Conservation (phyloP, 2,797 vertebrate species). For the Darevskia mixta region DNA sequence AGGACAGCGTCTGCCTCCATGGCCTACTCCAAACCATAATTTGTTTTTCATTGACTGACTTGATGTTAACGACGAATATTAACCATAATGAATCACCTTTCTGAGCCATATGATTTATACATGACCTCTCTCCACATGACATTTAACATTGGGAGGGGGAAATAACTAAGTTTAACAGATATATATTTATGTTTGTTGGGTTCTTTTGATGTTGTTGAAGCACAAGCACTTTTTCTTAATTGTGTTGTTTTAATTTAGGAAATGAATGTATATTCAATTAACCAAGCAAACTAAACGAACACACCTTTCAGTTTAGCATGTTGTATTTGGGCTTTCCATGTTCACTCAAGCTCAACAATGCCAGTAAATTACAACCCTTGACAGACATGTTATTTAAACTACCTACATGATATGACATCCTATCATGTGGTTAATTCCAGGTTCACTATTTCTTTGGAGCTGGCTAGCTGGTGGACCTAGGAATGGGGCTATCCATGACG, state of each 20-base stretch:
- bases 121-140: not conserved
- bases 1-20: conserved; percentile 21
- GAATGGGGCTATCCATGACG: not conserved
- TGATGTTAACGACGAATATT: conserved; percentile 34
- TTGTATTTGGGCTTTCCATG: not conserved
- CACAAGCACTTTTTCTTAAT: not conserved
- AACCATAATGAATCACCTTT: conserved; percentile 24
- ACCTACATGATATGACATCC: too few species aligned
- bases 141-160: not conserved
- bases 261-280: not conserved
- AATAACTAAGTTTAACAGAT: not conserved
- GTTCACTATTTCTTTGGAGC: too few species aligned
- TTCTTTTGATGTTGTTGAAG: conserved; percentile 15
- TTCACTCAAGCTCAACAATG: not conserved
- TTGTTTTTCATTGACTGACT: conserved; percentile 35
- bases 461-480: too few species aligned
- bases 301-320: not conserved
- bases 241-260: not conserved
- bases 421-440: too few species aligned
- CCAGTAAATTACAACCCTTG: not conserved
- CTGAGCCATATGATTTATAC: conserved; percentile 21
- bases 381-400: too few species aligned
- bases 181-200: not conserved
- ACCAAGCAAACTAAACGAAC: too few species aligned
- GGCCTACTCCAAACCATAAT: conserved; percentile 13